A percentile compares a stretch with the other conserved stretches of the same genome.
Evolutionary conservation across 2,113 vertebrate genomes (phyloP).

Genomic region (Calidris pugnax): DNA sequence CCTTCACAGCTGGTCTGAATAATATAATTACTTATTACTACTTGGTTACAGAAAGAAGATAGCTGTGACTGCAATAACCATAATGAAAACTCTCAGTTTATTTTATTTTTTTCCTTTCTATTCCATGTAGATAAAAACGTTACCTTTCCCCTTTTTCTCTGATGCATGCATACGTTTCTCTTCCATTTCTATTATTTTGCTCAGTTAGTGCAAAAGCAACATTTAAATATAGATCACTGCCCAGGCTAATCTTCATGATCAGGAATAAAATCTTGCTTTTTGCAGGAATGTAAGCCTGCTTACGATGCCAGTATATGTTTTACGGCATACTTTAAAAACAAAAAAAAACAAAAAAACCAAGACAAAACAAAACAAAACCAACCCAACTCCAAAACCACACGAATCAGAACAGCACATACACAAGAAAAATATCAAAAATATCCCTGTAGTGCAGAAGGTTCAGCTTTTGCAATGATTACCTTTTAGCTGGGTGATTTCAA

Average conservation of each 20-base stretch:
- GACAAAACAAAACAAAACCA: accelerated
- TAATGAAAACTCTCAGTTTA: neutral
- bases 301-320: neutral
- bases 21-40: neutral
- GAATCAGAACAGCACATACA: neutral
- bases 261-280: neutral
- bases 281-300: neutral
- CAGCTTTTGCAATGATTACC: neutral
- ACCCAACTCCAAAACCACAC: neutral
- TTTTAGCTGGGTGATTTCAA: neutral
- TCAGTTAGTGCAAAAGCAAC: neutral
- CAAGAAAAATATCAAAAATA: neutral
- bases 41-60: neutral
- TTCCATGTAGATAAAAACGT: neutral
- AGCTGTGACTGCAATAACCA: neutral
- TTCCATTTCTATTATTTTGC: neutral
- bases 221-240: neutral
- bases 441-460: neutral
- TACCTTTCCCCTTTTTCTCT: neutral
- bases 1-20: neutral
- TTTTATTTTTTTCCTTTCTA: neutral
- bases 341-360: neutral
- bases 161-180: neutral
- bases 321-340: neutral
- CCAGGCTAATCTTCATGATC: neutral